Evolutionary conservation across 2,797 vertebrate species (phyloP).

Genomic region (Vultur gryphus): DNA sequence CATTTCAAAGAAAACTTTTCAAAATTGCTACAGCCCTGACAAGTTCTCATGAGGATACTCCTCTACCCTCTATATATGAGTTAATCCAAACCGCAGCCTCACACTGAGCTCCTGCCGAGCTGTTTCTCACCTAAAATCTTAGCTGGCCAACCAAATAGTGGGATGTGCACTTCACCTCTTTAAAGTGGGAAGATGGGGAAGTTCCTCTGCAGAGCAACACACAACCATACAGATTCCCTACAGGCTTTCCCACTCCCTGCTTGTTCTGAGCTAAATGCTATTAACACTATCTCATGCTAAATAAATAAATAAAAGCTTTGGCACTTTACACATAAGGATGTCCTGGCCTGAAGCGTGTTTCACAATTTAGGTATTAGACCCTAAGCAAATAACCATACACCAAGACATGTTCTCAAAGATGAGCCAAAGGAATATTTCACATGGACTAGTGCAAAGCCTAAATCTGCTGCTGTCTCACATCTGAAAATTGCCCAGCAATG

Average conservation of each 20-base stretch:
- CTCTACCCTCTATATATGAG: background rate
- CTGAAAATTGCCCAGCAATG: slow-evolving; percentile 4
- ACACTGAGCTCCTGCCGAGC: background rate
- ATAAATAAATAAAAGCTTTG: slow-evolving; percentile 30
- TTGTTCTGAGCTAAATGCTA: background rate
- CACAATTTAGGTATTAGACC: background rate
- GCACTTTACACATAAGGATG: background rate
- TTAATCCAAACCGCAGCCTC: background rate
- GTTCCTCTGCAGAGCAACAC: background rate
- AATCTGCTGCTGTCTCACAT: background rate
- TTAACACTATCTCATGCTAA: background rate
- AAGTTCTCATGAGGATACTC: background rate
- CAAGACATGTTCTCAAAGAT: background rate
- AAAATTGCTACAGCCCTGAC: background rate
- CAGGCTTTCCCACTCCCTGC: background rate
- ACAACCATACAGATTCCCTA: background rate
- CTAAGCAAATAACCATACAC: background rate
- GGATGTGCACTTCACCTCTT: background rate
- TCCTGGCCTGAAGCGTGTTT: background rate
- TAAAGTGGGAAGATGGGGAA: background rate
- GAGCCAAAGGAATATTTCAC: background rate
- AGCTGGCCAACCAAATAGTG: background rate
- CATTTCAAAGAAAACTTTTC: background rate
- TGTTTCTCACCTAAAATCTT: background rate
- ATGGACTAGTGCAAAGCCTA: background rate